A percentile compares a stretch with the other conserved stretches of the same genome.
Evolutionary conservation across 2,888 invertebrate species (phyloP).

Genomic region (Hedychridium roseum): DNA sequence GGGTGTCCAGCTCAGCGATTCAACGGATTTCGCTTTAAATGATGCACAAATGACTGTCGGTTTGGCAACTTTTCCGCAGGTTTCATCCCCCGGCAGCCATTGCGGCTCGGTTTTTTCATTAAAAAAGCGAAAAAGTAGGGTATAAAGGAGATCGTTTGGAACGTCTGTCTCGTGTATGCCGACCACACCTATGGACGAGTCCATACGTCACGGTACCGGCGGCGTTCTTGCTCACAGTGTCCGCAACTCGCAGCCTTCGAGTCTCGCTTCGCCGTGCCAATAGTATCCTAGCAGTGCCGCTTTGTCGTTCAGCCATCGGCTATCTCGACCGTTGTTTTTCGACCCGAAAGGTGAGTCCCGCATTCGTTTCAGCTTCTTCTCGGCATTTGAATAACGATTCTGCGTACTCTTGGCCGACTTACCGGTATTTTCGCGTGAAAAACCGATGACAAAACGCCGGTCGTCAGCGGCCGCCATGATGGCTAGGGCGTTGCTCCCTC

Average conservation of each 20-base stretch:
- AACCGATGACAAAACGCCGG: slow-evolving; percentile 23
- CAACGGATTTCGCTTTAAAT: slow-evolving; percentile 16
- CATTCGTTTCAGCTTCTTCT: not conserved
- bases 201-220: slow-evolving; percentile 48
- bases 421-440: slow-evolving; percentile 17
- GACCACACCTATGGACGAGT: slow-evolving; percentile 47
- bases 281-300: slow-evolving; percentile 39
- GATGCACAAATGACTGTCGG: slow-evolving; percentile 10
- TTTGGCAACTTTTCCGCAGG: not conserved
- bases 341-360: slow-evolving; percentile 34
- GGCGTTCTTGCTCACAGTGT: slow-evolving; percentile 54
- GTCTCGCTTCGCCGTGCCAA: slow-evolving; percentile 43
- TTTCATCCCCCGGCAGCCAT: not conserved
- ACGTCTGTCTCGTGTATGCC: slow-evolving; percentile 17
- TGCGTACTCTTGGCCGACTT: slow-evolving; percentile 13
- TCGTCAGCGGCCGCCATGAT: slow-evolving; percentile 48
- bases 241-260: slow-evolving; percentile 53
- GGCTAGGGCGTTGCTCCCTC: slow-evolving; percentile 56
- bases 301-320: slow-evolving; percentile 32
- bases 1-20: slow-evolving; percentile 27
- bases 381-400: slow-evolving; percentile 1
- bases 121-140: slow-evolving; percentile 5
- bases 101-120: not conserved
- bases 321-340: slow-evolving; percentile 24
- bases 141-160: slow-evolving; percentile 4